Base-by-base conservation (phyloP, 2,888 invertebrate species). In the Aleiodes alternator region DNA sequence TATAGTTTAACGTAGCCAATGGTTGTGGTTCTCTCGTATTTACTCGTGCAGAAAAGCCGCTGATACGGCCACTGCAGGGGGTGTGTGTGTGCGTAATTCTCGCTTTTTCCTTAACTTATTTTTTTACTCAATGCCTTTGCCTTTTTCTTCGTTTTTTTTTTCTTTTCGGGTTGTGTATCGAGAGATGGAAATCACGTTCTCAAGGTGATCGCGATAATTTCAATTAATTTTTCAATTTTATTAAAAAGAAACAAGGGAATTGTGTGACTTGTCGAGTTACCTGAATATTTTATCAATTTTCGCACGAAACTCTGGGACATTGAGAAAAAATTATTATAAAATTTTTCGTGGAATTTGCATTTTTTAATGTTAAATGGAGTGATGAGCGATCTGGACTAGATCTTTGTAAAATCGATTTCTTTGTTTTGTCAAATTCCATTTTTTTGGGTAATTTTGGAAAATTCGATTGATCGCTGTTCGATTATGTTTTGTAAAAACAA, bases 1-100 rank as follows among this genome's bases (percentile, higher is more conserved):
- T 69, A 69, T 73, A 71, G 38, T 64, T 50, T 34, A 57, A 71
- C 59, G 64, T 72, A 69, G 34, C 57, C 48, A 55, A 69, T 68
- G 73, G 71, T 73, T 76, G 75, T 74, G 75, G 69, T 72, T 43
- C 61, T 43, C 61, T n/a, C 23, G 61, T 61, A 61, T 43, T 61
- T 14, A 16, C 61, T 61, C 61, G 43, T 38, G 61, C 23, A 61
- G 61, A 57, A 57, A 57, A 57, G 57, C 34, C 38, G n/a, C 72
- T 74, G 70, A 70, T 75, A 73, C 72, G 74, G 69, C 77, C 69
- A 75, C 72, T 76, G 76, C 23, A 23, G 23, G 76, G 56, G 79
- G 78, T 79, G 81, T 81, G 80, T 80, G 81, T 81, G 80, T 69
- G 75, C 81, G 81, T 74, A 78, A 78, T 66, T 76, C 72, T 69